These are phyloP conservation scores for Drosophila dunni DNA, from an alignment of 1,140 invertebrate genomes.

Conservation along the genomic window DNA sequence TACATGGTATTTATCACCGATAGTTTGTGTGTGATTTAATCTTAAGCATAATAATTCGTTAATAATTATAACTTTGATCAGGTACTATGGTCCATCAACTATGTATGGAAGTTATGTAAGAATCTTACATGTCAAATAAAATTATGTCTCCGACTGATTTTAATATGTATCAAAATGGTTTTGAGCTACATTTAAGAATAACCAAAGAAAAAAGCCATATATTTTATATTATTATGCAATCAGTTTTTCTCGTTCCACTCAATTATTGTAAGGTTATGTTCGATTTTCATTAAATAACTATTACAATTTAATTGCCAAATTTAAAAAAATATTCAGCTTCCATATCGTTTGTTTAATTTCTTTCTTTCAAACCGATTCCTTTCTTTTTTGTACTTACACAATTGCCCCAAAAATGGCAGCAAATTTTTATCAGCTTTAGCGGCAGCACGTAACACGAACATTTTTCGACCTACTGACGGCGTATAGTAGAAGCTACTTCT, in stretches of 20 bases:
- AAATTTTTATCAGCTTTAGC: constrained; percentile 75
- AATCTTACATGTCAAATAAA: neutral
- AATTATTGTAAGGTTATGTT: constrained; percentile 42
- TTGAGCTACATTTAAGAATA: constrained; percentile 1
- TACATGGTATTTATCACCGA: no score
- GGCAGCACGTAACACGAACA: constrained; percentile 79
- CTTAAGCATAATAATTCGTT: no score
- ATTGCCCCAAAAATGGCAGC: constrained; percentile 75
- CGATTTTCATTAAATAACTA: neutral
- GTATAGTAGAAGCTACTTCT: constrained; percentile 7
- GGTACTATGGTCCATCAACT: no score
- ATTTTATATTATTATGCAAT: constrained; percentile 45
- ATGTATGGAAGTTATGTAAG: neutral
- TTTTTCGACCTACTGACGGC: constrained; percentile 55
- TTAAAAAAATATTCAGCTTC: neutral
- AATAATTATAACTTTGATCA: no score
- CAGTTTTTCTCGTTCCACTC: constrained; percentile 8
- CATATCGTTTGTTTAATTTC: neutral
- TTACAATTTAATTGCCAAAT: neutral
- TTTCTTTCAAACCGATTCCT: neutral
- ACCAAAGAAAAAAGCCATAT: neutral
- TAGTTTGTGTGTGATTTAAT: no score
- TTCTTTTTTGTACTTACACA: constrained; percentile 67
- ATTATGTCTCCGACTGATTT: neutral
- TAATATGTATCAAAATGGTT: neutral